Percentiles rank a stretch among this genome's conserved stretches.
Evolutionary conservation across 1,140 invertebrate species (phyloP).

Genomic region (Atta colombica): DNA sequence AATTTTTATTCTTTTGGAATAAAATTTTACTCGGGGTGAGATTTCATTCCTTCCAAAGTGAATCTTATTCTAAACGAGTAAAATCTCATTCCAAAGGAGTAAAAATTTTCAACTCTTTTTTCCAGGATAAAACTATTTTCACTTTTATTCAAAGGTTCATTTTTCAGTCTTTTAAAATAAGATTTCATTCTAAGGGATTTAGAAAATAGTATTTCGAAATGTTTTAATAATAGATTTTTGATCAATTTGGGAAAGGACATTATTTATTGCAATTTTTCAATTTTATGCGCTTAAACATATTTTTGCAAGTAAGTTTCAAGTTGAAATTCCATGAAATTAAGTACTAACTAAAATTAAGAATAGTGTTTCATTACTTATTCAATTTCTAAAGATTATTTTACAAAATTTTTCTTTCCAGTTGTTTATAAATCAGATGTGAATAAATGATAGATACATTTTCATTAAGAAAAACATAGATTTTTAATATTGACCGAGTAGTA

Average conservation of each 20-base stretch:
- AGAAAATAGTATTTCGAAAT: not conserved
- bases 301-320: not conserved
- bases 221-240: not conserved
- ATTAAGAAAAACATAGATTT: too few species aligned
- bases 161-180: too few species aligned
- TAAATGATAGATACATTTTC: not conserved
- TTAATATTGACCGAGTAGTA: too few species aligned
- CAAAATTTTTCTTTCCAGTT: not conserved
- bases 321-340: not conserved
- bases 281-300: not conserved
- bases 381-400: not conserved
- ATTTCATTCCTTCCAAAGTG: too few species aligned
- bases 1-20: too few species aligned
- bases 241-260: not conserved
- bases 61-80: too few species aligned
- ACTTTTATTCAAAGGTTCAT: too few species aligned
- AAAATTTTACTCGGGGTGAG: too few species aligned
- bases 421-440: not conserved
- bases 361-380: not conserved
- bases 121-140: too few species aligned
- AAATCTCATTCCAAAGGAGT: too few species aligned
- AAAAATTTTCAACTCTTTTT: too few species aligned
- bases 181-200: too few species aligned
- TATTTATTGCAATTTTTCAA: not conserved
- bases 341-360: not conserved